These are phyloP conservation scores for Miniopterus natalensis DNA, from an alignment of 2,113 vertebrate species.

Conservation along the genomic window DNA sequence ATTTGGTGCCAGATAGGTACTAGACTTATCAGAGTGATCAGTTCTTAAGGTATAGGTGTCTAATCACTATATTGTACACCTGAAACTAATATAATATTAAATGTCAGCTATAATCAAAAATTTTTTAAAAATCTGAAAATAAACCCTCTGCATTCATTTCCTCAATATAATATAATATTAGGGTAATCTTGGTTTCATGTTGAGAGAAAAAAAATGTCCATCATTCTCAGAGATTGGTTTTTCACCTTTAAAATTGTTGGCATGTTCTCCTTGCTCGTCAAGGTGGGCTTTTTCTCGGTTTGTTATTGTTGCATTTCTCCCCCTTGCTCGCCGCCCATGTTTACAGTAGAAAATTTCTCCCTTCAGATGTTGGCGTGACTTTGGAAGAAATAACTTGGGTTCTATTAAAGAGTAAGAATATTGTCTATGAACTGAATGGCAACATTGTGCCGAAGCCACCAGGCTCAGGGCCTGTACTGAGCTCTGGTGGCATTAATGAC, in stretches of 20 bases:
- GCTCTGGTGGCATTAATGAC: neutral
- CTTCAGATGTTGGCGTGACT: neutral
- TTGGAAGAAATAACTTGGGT: neutral
- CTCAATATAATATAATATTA: neutral
- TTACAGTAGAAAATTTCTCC: neutral
- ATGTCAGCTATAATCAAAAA: neutral
- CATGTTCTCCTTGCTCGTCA: neutral
- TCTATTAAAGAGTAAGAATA: neutral
- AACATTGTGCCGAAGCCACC: neutral
- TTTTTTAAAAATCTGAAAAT: neutral
- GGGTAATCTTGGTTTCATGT: neutral
- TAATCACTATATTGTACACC: neutral
- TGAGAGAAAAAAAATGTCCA: neutral
- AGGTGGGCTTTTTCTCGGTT: constrained; percentile 7
- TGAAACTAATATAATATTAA: neutral
- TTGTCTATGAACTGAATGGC: neutral
- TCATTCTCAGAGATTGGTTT: neutral
- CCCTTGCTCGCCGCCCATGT: neutral
- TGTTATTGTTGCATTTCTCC: neutral
- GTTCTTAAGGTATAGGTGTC: neutral
- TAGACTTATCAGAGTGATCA: neutral
- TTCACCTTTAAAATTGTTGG: neutral
- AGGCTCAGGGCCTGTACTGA: neutral
- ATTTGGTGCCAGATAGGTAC: neutral
- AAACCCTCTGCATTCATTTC: neutral